These are phyloP conservation scores for Melinaea menophilus DNA, from an alignment of 2,888 invertebrate genomes.

Conservation along the genomic window DNA sequence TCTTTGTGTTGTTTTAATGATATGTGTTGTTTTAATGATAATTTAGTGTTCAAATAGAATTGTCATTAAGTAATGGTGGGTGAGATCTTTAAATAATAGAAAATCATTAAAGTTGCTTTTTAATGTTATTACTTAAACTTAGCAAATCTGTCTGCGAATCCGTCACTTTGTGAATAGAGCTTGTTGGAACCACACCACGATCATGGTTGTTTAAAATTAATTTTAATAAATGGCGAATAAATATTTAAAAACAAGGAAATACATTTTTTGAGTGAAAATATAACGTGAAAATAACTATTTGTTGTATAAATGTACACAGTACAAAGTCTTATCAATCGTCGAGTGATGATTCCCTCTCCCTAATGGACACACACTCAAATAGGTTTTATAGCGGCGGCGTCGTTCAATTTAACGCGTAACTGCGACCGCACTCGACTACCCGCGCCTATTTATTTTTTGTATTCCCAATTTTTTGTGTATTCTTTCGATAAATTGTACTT, in stretches of 20 bases:
- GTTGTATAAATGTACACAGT: constrained; percentile 17
- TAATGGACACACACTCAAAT: constrained; percentile 74
- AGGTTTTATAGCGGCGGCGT: constrained; percentile 66
- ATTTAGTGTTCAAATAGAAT: constrained; percentile 36
- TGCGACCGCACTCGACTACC: constrained; percentile 57
- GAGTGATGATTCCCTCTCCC: constrained; percentile 47
- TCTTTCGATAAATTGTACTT: no score
- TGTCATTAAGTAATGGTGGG: constrained; percentile 18
- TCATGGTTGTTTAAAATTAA: background rate
- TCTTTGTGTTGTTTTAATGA: no score
- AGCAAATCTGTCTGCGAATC: no score
- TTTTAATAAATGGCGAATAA: no score
- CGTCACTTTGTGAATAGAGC: no score
- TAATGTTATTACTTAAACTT: no score
- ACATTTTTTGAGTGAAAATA: background rate
- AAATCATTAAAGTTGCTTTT: constrained; percentile 6
- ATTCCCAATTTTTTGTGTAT: no score
- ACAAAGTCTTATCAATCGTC: constrained; percentile 44
- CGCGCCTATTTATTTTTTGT: constrained; percentile 67
- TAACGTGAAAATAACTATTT: constrained; percentile 17
- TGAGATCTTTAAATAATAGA: constrained; percentile 18
- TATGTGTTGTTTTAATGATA: constrained; percentile 41
- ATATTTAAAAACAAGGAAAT: background rate
- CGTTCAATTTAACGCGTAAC: constrained; percentile 73
- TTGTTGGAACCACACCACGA: background rate